These are phyloP conservation scores for Macrophya annulata DNA, from an alignment of 2,888 invertebrate genomes.

Conservation along the genomic window DNA sequence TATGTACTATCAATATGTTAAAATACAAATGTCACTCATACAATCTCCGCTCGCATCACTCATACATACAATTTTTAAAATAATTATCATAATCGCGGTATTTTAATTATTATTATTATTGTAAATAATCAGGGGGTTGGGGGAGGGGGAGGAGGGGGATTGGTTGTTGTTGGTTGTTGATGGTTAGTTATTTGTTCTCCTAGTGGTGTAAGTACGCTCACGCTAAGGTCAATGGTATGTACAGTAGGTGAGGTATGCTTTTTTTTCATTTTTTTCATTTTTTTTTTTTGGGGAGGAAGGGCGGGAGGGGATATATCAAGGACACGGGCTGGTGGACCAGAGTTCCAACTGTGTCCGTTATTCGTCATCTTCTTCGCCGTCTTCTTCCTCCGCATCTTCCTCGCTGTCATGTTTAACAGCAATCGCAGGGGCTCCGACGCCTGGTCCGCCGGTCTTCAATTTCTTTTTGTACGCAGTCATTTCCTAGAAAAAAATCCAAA, in stretches of 20 bases:
- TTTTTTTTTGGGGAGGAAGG: slow-evolving; percentile 33
- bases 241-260: slow-evolving; percentile 80
- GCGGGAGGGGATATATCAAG: slow-evolving; percentile 68
- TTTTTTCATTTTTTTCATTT: slow-evolving; percentile 59
- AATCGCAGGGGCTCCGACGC: slow-evolving; percentile 80
- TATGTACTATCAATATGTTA: slow-evolving; percentile 78
- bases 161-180: slow-evolving; percentile 61
- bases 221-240: slow-evolving; percentile 80
- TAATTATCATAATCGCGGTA: slow-evolving; percentile 78
- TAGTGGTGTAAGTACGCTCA: slow-evolving; percentile 79
- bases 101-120: slow-evolving; percentile 65
- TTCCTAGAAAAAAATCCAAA: slow-evolving; percentile 83
- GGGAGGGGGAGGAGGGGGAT: slow-evolving; percentile 52
- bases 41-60: slow-evolving; percentile 67
- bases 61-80: slow-evolving; percentile 79
- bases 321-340: slow-evolving; percentile 79
- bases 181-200: slow-evolving; percentile 78
- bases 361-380: slow-evolving; percentile 84
- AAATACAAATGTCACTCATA: slow-evolving; percentile 79
- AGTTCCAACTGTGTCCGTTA: slow-evolving; percentile 78
- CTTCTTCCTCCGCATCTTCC: slow-evolving; percentile 85
- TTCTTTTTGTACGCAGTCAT: slow-evolving; percentile 94
- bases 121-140: slow-evolving; percentile 72
- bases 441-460: slow-evolving; percentile 78
- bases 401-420: slow-evolving; percentile 83